Percentiles rank a stretch among this genome's conserved stretches.
Evolutionary conservation across 2,888 invertebrate species (phyloP).

Genomic region (Dysmachus trigonus): DNA sequence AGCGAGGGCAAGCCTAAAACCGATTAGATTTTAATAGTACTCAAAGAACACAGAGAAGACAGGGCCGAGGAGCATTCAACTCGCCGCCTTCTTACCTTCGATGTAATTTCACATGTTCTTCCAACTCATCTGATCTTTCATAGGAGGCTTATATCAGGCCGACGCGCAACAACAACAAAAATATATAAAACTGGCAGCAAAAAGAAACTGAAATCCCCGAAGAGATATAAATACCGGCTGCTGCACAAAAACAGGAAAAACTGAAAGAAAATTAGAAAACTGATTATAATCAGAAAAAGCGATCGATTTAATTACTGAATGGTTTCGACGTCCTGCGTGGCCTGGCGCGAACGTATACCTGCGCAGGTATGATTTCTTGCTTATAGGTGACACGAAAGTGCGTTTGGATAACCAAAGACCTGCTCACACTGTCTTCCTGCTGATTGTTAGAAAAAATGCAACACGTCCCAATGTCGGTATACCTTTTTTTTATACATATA

Average conservation of each 20-base stretch:
- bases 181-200: background rate
- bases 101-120: constrained; percentile 29
- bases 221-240: constrained; percentile 26
- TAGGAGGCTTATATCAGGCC: background rate
- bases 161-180: background rate
- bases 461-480: background rate
- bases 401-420: background rate
- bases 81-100: constrained; percentile 2
- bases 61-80: background rate
- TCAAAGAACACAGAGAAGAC: background rate
- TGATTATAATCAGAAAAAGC: constrained; percentile 44
- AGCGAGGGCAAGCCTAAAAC: constrained; percentile 16
- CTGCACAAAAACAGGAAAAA: constrained; percentile 38
- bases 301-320: constrained; percentile 43
- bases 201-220: constrained; percentile 19
- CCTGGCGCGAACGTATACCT: background rate
- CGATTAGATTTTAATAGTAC: constrained; percentile 38
- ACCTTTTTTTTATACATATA: too few relatives aligned
- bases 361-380: background rate
- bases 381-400: constrained; percentile 13
- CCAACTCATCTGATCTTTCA: constrained; percentile 23
- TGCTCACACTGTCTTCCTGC: background rate
- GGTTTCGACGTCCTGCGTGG: constrained; percentile 23
- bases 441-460: background rate
- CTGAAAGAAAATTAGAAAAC: constrained; percentile 42